These are phyloP conservation scores for Tragelaphus imberbis DNA, from an alignment of 2,113 vertebrate genomes.

Conservation along the genomic window DNA sequence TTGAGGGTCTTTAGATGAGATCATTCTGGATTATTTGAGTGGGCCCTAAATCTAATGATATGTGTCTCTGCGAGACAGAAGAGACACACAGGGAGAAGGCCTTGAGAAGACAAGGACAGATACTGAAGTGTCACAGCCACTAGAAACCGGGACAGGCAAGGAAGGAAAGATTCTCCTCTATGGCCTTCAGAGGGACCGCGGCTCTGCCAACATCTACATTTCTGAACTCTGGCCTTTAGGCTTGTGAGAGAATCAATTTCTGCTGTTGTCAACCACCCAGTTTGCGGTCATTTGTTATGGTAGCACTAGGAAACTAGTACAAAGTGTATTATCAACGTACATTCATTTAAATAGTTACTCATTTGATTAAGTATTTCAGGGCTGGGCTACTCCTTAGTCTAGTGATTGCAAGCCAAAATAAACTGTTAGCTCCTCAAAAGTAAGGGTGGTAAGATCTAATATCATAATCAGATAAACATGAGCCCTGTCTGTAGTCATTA, in stretches of 20 bases:
- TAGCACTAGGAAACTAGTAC: neutral
- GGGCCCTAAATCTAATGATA: neutral
- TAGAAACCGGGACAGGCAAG: no score
- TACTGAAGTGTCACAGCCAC: rapidly evolving
- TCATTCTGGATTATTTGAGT: neutral
- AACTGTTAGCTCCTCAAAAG: neutral
- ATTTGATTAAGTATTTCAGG: neutral
- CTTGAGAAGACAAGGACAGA: neutral
- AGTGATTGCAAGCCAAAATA: neutral
- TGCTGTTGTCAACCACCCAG: neutral
- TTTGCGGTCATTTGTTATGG: neutral
- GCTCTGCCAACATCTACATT: neutral
- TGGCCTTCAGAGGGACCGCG: neutral
- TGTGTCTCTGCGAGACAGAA: neutral
- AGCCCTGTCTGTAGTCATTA: neutral
- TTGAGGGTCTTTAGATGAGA: neutral
- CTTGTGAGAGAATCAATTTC: neutral
- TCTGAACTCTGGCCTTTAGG: neutral
- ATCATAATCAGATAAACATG: neutral
- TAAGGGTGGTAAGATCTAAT: neutral
- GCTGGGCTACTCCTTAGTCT: neutral
- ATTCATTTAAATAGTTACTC: neutral
- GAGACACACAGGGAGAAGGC: neutral
- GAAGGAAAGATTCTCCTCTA: neutral
- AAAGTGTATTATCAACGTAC: neutral